Conservation (phyloP, 2,113 vertebrate genomes). For the Sarotherodon lohbergeri region DNA sequence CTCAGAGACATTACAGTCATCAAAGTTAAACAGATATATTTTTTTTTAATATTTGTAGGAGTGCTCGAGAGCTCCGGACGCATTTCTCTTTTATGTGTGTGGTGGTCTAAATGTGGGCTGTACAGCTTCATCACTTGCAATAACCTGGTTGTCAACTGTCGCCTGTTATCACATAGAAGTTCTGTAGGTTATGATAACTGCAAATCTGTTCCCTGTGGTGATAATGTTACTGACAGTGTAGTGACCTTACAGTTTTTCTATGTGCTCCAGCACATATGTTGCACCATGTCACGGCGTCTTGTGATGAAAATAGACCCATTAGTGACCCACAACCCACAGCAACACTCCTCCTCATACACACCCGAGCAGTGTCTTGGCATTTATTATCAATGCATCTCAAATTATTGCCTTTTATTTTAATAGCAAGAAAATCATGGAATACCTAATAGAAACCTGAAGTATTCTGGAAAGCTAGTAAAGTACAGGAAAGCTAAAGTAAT, state of each 20-base stretch:
- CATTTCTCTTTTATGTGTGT: background rate
- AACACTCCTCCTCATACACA: background rate
- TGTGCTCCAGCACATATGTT: slow-evolving; percentile 16
- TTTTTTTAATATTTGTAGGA: background rate
- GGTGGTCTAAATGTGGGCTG: background rate
- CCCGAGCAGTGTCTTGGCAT: background rate
- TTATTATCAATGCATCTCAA: background rate
- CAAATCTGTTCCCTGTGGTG: slow-evolving; percentile 46
- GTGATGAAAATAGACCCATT: slow-evolving; percentile 40
- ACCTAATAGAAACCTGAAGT: background rate
- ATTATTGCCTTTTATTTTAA: background rate
- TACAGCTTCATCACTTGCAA: background rate
- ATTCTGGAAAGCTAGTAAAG: background rate
- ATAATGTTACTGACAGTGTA: slow-evolving; percentile 48
- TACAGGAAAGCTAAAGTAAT: background rate
- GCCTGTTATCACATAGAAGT: slow-evolving; percentile 2
- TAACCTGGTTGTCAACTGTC: background rate
- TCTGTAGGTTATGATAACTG: slow-evolving; percentile 50
- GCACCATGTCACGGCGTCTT: background rate
- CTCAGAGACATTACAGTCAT: background rate
- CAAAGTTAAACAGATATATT: background rate
- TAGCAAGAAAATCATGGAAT: background rate
- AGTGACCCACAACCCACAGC: background rate
- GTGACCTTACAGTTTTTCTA: slow-evolving; percentile 40
- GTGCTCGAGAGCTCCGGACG: accelerated